A percentile compares a stretch with the other conserved stretches of the same genome.
Evolutionary conservation across 1,140 invertebrate species (phyloP).

Genomic region (Uloborus diversus): DNA sequence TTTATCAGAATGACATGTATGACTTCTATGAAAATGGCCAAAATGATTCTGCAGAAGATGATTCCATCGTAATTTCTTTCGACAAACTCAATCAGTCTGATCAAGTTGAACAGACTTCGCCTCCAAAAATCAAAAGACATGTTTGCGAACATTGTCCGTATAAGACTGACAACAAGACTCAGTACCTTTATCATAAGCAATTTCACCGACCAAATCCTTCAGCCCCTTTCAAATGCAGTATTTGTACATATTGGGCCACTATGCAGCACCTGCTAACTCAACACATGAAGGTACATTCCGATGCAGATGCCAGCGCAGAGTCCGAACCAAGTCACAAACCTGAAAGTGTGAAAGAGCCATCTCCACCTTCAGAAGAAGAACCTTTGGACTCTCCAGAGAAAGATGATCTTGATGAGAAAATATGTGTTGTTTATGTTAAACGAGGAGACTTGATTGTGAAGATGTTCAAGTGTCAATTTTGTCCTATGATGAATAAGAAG

Average conservation of each 20-base stretch:
- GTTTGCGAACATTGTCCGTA: constrained; percentile 80
- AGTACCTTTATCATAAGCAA: constrained; percentile 85
- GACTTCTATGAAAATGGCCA: constrained; percentile 7
- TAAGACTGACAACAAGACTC: constrained; percentile 82
- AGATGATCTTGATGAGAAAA: constrained; percentile 62
- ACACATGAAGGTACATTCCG: constrained; percentile 79
- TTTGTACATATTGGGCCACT: constrained; percentile 84
- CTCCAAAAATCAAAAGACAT: constrained; percentile 63
- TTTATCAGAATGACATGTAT: not conserved
- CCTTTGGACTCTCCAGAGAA: constrained; percentile 3
- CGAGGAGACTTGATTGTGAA: constrained; percentile 77
- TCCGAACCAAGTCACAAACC: not conserved
- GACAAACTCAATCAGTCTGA: constrained; percentile 22
- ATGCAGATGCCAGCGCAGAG: constrained; percentile 71
- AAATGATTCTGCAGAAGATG: constrained; percentile 26
- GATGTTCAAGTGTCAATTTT: constrained; percentile 85
- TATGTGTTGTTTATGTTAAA: constrained; percentile 74
- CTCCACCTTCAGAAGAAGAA: not conserved
- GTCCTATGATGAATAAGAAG: constrained; percentile 80
- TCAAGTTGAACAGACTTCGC: not conserved
- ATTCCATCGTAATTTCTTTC: constrained; percentile 46
- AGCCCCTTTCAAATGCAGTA: constrained; percentile 78
- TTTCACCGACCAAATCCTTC: constrained; percentile 75
- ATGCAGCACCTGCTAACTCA: constrained; percentile 80
- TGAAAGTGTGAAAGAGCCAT: not conserved